Base-by-base conservation (phyloP, 2,797 vertebrate species). In the Trachurus trachurus region DNA sequence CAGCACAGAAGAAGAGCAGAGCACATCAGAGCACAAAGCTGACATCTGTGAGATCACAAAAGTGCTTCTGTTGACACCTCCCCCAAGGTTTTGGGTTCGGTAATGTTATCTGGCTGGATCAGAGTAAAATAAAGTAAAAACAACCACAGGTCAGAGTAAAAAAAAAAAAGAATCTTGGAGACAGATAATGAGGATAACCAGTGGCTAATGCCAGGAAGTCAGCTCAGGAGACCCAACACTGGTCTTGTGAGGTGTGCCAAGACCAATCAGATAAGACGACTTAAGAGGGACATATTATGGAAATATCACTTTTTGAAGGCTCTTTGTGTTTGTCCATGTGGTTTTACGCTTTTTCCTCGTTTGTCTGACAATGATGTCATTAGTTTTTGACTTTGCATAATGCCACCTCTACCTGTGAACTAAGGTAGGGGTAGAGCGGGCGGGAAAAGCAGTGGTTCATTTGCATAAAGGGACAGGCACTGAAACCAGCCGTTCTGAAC, bases 1-100 rank as follows among this genome's bases (percentile, higher is more conserved):
- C 37, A 45, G 15, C 13, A 42, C 16, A 29, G 8, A 29, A 8
- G 22, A 62, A 45, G 9, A 29, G 21, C 22, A 11, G 15, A 62
- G 22, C 60, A 17, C 8, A 45, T 62, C 11, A 11, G 42, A 16
- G 2, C 42, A 45, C 15, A 29, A 45, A 63, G 42, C 29, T 56
- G 53, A 29, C 40, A 45, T 29, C 60, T 45, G 60, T 45, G 60
- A 29, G 22, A 63, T 47, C 42, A 29, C 22, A 45, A 29, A 63
- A 16, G 15, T 9, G 10, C 22, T 29, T 63, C 22, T 29, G 15
- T 31, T 45, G 60, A 62, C 60, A 62, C 21, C 22, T 53, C 21
- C 11, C 11, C 1, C 21, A 12, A 13, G 50, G 11, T 26, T 22
- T 52, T 52, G n/a, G n/a, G n/a, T 22, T 19, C 5, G 9, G 45